Conservation (phyloP, 2,888 invertebrate genomes). For the Parapristionchus giblindavisi region DNA sequence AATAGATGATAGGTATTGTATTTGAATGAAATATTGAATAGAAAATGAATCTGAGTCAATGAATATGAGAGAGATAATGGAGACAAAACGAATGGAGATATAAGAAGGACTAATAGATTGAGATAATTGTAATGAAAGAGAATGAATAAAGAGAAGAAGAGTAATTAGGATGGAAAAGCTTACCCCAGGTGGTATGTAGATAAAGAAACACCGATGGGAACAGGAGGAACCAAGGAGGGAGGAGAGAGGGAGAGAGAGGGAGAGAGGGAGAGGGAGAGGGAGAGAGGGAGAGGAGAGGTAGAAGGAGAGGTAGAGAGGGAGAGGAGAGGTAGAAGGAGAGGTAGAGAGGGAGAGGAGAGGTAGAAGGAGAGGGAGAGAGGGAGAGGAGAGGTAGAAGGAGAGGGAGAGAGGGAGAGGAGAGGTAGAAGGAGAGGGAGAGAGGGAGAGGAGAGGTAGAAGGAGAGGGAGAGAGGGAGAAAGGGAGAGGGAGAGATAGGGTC, state of each 20-base stretch:
- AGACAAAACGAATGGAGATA: neutral
- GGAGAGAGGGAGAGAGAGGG: neutral
- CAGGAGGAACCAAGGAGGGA: too few relatives aligned
- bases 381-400: neutral
- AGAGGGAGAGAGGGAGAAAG: slow-evolving; percentile 15
- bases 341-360: neutral
- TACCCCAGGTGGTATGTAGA: too few relatives aligned
- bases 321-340: neutral
- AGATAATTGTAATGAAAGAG: neutral
- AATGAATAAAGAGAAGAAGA: too few relatives aligned
- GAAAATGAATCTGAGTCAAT: too few relatives aligned
- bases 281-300: neutral
- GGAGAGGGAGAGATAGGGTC: too few relatives aligned
- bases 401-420: neutral
- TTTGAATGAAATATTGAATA: too few relatives aligned
- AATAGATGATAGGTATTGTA: too few relatives aligned
- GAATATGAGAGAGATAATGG: too few relatives aligned
- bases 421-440: neutral
- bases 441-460: neutral
- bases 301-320: neutral
- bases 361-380: neutral
- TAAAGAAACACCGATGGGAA: too few relatives aligned
- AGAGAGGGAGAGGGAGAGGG: neutral
- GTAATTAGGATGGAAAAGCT: too few relatives aligned
- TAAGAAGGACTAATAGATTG: neutral